Evolutionary conservation across 2,888 invertebrate species (phyloP).

Genomic region (Macrophya alboannulata): DNA sequence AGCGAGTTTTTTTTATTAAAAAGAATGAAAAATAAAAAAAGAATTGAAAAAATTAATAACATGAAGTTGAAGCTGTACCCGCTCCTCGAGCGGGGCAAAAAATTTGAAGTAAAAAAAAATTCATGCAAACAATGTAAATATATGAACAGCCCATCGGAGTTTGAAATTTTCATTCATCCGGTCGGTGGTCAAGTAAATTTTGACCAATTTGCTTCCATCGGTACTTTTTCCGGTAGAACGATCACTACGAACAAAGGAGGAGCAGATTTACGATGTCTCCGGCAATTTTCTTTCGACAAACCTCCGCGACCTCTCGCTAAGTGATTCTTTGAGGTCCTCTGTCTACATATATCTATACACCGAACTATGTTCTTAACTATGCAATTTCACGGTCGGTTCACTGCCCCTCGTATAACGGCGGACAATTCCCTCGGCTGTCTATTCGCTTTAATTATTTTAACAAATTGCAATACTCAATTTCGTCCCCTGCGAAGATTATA

Average conservation of each 20-base stretch:
- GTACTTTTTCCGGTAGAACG: not conserved
- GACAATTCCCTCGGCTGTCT: constrained; percentile 3
- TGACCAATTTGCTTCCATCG: not conserved
- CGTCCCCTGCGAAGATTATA: not conserved
- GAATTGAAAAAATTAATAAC: not conserved
- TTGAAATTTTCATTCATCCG: constrained; percentile 3
- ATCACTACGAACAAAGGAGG: constrained; percentile 23
- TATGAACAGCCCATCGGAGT: not conserved
- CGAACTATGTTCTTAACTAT: constrained; percentile 43
- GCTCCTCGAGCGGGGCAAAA: too few relatives aligned
- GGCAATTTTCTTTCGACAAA: constrained; percentile 38
- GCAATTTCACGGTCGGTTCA: constrained; percentile 48
- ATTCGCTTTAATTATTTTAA: constrained; percentile 38
- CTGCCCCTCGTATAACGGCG: constrained; percentile 19
- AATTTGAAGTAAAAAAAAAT: too few relatives aligned
- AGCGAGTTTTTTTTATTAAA: not conserved
- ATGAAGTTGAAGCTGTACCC: too few relatives aligned
- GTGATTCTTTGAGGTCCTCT: constrained; percentile 44
- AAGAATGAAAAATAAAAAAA: too few relatives aligned
- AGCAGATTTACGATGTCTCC: constrained; percentile 33
- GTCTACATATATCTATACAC: constrained; percentile 29
- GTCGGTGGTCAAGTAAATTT: constrained; percentile 35
- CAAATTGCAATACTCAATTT: constrained; percentile 33
- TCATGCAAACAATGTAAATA: too few relatives aligned
- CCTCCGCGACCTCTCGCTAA: constrained; percentile 29